Evolutionary conservation across 2,113 vertebrate species (phyloP), one percentile per base, ranked within the genome.

Genomic region (Nyctereutes procyonoides): DNA sequence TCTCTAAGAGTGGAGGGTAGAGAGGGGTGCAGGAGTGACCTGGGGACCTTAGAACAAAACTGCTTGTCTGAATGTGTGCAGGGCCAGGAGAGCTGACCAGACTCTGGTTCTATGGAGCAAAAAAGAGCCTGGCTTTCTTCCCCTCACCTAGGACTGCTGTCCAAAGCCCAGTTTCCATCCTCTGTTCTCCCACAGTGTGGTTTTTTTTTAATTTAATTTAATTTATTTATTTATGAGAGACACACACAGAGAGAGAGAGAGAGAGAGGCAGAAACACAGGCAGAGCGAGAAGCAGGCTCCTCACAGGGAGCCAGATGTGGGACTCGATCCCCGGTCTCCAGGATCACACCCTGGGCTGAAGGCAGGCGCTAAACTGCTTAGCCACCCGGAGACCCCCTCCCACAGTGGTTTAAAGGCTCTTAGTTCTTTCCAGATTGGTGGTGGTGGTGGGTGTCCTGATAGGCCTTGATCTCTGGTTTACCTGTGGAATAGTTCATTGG

Each of bases 401-500:
- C 22, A n/a, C 0, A 0, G 9, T 10, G 65, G 48, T 32, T 76
- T 38, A 14, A 89, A 76, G 58, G 77, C 28, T 19, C 20, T 16
- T 22, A 7, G 15, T 48, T 83, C 83, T 63, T 77, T 71, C 22
- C 51, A 60, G 74, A 19, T 28, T 56, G 7, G 35, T 4, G 67
- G 32, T 35, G 43, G 74, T 12, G 38, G 12, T 53, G 32, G 56
- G 4, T 17, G 63, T 53, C 82, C 51, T 6, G 16, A 30, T 20
- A 11, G 8, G 82, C 35, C 80, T 22, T 15, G 38, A 79, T 20
- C 92, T 80, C 91, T 60, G 62, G 71, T 51, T 76, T 67, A 55
- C 38, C 55, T 1, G 2, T 38, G 28, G 14, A 56, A 55, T 8
- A 30, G 15, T 12, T 32, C 0, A 0, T 3, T 32, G 26, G 20